Evolutionary conservation across 2,888 invertebrate species (phyloP).

Genomic region (Heteromurus nitidus): DNA sequence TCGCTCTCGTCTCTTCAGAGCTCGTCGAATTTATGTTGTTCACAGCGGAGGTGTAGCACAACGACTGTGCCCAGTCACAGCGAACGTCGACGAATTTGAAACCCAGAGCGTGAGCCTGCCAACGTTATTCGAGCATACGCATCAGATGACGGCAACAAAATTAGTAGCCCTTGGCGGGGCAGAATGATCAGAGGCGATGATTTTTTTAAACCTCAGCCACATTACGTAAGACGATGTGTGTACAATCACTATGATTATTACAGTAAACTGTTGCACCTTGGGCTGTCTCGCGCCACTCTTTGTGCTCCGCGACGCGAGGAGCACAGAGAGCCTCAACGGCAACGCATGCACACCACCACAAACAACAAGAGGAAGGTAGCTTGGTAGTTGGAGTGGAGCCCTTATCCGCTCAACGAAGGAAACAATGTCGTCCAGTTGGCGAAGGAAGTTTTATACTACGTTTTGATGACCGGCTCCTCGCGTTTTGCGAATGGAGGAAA

Average conservation of each 20-base stretch:
- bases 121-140: neutral
- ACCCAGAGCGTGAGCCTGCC: slow-evolving; percentile 63
- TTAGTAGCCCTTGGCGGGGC: neutral
- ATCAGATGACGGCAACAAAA: neutral
- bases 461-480: too few relatives aligned
- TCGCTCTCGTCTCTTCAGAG: too few relatives aligned
- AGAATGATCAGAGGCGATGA: neutral
- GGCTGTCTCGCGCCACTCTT: slow-evolving; percentile 51
- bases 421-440: slow-evolving; percentile 36
- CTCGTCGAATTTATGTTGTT: slow-evolving; percentile 44
- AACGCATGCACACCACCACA: too few relatives aligned
- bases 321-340: too few relatives aligned
- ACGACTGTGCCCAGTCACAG: slow-evolving; percentile 34
- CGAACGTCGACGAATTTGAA: slow-evolving; percentile 59
- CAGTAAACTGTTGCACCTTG: slow-evolving; percentile 41
- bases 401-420: too few relatives aligned
- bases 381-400: too few relatives aligned
- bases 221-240: neutral
- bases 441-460: too few relatives aligned
- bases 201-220: neutral
- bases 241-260: neutral
- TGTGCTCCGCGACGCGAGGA: too few relatives aligned
- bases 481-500: too few relatives aligned
- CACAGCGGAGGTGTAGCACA: slow-evolving; percentile 46
- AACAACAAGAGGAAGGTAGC: neutral